phyloP scores from a whole-genome alignment of 2,888 invertebrate species.

The Tetheella fluctuosa region DNA sequence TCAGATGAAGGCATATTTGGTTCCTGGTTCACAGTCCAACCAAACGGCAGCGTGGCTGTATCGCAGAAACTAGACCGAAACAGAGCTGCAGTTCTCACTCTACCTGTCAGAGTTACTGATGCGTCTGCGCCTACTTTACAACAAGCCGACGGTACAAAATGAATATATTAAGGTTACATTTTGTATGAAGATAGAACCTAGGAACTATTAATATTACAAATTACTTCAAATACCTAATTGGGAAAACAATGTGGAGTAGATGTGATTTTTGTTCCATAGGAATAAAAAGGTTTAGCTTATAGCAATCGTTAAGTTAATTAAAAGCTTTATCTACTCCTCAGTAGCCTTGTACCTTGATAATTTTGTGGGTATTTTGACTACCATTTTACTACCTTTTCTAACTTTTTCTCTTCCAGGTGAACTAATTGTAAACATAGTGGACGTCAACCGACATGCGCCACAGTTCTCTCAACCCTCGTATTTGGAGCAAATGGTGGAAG shows the following conservation, averaged over 20 bases:
- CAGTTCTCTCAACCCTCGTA: slow-evolving; percentile 74
- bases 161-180: too few species aligned
- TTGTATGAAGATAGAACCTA: too few species aligned
- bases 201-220: too few species aligned
- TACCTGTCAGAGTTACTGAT: slow-evolving; percentile 92
- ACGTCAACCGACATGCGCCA: slow-evolving; percentile 88
- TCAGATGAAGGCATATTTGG: slow-evolving; percentile 69
- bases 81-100: slow-evolving; percentile 89
- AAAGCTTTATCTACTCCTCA: too few species aligned
- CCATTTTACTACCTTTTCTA: neutral
- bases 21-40: slow-evolving; percentile 71
- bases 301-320: too few species aligned
- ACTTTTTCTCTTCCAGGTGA: slow-evolving; percentile 64
- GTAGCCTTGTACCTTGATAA: too few species aligned
- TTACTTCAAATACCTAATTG: too few species aligned
- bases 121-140: slow-evolving; percentile 91
- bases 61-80: slow-evolving; percentile 86
- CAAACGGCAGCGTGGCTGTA: slow-evolving; percentile 84
- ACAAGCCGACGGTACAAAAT: slow-evolving; percentile 87
- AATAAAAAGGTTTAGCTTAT: too few species aligned
- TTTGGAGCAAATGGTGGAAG: slow-evolving; percentile 86
- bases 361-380: too few species aligned
- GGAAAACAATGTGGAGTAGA: too few species aligned
- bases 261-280: too few species aligned
- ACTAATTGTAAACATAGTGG: slow-evolving; percentile 87